A percentile compares a stretch with the other conserved stretches of the same genome.
These are phyloP conservation scores for Seira musarum DNA, from an alignment of 2,888 invertebrate genomes.

Conservation along the genomic window DNA sequence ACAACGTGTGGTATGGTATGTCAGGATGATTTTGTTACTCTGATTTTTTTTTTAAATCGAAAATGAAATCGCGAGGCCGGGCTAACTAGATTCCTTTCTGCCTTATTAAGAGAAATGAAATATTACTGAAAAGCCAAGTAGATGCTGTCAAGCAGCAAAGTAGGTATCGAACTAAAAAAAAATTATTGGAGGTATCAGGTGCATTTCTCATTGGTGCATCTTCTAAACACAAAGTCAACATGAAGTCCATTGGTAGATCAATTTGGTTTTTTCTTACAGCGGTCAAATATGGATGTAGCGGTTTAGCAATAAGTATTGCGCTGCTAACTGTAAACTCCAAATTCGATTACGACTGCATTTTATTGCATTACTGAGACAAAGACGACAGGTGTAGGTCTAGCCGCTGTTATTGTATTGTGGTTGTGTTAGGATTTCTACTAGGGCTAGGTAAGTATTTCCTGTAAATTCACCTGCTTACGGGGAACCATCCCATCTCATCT, in stretches of 20 bases:
- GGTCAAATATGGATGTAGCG: conserved; percentile 3
- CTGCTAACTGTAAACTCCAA: neutral
- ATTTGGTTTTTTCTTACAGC: neutral
- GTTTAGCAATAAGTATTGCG: neutral
- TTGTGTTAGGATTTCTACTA: no score
- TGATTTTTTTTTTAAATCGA: no score
- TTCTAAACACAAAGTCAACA: neutral
- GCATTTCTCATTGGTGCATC: neutral
- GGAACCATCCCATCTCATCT: no score
- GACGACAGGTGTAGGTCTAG: no score
- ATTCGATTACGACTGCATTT: neutral
- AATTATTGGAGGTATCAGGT: conserved; percentile 32
- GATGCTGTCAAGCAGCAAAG: neutral
- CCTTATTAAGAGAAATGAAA: conserved; percentile 65
- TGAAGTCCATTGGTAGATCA: neutral
- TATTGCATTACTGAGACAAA: neutral
- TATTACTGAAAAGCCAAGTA: conserved; percentile 43
- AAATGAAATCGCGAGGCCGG: conserved; percentile 22
- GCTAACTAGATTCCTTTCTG: conserved; percentile 27
- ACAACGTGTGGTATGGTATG: no score
- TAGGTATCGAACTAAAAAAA: conserved; percentile 51
- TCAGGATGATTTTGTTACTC: no score
- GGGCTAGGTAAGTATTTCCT: no score
- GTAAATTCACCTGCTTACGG: no score
- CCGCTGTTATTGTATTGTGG: neutral